A percentile compares a stretch with the other conserved stretches of the same genome.
Evolutionary conservation across 1,140 invertebrate species (phyloP).

Genomic region (Rhizoglyphus robini): DNA sequence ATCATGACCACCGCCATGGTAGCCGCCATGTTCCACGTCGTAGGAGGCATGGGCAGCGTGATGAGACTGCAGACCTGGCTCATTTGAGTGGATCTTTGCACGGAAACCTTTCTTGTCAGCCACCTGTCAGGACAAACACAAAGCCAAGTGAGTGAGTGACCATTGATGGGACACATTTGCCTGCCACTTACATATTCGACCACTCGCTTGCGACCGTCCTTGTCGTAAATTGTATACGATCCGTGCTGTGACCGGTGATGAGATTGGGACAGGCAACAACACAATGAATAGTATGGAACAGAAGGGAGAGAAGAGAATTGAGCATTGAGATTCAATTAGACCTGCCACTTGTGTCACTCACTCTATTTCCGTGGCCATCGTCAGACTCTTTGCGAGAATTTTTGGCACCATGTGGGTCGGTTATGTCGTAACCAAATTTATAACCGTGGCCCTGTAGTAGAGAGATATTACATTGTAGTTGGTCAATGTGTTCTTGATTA

Average conservation of each 20-base stretch:
- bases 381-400: conserved; percentile 25
- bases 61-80: conserved; percentile 17
- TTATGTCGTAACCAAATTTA: conserved; percentile 27
- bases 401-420: conserved; percentile 23
- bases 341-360: not conserved
- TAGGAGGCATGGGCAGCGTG: conserved; percentile 10
- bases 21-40: conserved; percentile 6
- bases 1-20: conserved; percentile 6
- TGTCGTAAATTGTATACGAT: conserved; percentile 23
- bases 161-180: too few relatives aligned
- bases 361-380: conserved; percentile 25
- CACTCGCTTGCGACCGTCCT: conserved; percentile 23
- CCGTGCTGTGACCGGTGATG: conserved; percentile 18
- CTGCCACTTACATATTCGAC: conserved; percentile 25
- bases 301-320: too few relatives aligned
- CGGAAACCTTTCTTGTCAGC: conserved; percentile 22
- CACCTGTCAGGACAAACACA: conserved; percentile 4
- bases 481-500: too few relatives aligned
- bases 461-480: not conserved
- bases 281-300: too few relatives aligned
- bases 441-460: conserved; percentile 25
- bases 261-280: not conserved
- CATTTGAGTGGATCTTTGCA: conserved; percentile 23
- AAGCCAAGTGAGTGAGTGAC: not conserved
- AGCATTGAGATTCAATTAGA: too few relatives aligned